Base-by-base conservation (phyloP, 2,888 invertebrate species). In the Synanthedon tipuliformis region DNA sequence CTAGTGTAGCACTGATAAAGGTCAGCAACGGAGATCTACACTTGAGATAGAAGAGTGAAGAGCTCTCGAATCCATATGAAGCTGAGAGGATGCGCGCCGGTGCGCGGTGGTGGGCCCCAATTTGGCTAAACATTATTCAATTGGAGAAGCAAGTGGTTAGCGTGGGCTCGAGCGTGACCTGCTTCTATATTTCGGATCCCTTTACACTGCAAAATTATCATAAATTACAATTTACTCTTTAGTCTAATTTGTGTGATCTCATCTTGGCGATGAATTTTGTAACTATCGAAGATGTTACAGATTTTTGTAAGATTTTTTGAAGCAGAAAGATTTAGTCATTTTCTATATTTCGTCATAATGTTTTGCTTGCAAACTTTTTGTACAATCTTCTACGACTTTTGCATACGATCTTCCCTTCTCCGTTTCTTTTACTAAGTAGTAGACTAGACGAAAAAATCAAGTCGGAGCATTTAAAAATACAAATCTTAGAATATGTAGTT, bases 81-180 rank as follows among this genome's bases (percentile, higher is more conserved):
- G 65, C 69, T 55, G 56, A 56, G 58, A 66, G 71, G 76, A 79
- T 77, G 69, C 73, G 68, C 73, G 69, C 75, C 72, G 81, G 81
- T n/a, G n/a, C n/a, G n/a, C n/a, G n/a, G n/a, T 81, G 81, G 81
- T 81, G 50, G 83, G 78, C 78, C 82, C 78, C 84, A 85, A 85
- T 84, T 81, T 77, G 78, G 68, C 64, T 69, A 66, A 68, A 66
- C 71, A 85, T 85, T 85, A 85, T 83, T 77, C 85, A 85, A 84
- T 86, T 85, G 80, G 63, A 66, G 66, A 71, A 75, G 74, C 72
- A 85, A 87, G 74, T 81, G 81, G 77, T 86, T 84, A 74, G 86
- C 86, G 86, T 87, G 84, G 86, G 86, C 86, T 69, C 73, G 71
- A 81, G 76, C 84, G 82, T 81, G 84, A 82, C 80, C 78, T 73